Evolutionary conservation across 2,888 invertebrate genomes (phyloP), one percentile per base, ranked within the genome.

Genomic region (Mactromeris polynyma): DNA sequence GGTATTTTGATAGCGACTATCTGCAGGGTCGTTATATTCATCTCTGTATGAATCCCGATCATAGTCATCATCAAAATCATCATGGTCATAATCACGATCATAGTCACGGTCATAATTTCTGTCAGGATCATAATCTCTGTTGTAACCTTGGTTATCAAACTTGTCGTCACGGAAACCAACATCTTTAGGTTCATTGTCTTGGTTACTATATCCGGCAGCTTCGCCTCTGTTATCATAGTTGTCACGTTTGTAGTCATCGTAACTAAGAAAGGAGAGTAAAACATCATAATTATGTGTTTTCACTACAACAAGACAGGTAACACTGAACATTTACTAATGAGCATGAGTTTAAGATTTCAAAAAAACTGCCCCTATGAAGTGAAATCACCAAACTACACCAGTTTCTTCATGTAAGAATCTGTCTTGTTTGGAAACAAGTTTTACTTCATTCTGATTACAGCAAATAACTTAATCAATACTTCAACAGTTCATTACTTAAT

Each of bases 101-200:
- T 80, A 26, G 9, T 79, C 79, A 14, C 36, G 36, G 36, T 81
- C 46, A 58, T 81, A 46, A 58, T 81, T 36, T 38, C 58, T 58
- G 17, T 46, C 42, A 33, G 7, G 4, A 33, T 77, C 77, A 21
- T 33, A 38, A 11, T 33, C 77, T 6, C 17, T 77, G 77, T 40
- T 36, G 40, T 40, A 36, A 36, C 31, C 77, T 9, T n/a, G 36
- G 36, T 77, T 31, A 9, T 31, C 36, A 77, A 21, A 36, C 21
- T 77, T 38, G 26, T 46, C n/a, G 42, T 79, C 79, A 79, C 42
- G 42, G 40, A 36, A 40, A 79, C 42, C 40, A 42, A 14, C 73
- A 73, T 73, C 73, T 33, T 73, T 73, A 73, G 73, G 73, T 36
- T 38, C 79, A n/a, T 40, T n/a, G 42, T 79, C 40, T 42, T 26